Evolutionary conservation across 2,797 vertebrate species (phyloP), one percentile per base, ranked within the genome.

Genomic region (Coreius guichenoti): DNA sequence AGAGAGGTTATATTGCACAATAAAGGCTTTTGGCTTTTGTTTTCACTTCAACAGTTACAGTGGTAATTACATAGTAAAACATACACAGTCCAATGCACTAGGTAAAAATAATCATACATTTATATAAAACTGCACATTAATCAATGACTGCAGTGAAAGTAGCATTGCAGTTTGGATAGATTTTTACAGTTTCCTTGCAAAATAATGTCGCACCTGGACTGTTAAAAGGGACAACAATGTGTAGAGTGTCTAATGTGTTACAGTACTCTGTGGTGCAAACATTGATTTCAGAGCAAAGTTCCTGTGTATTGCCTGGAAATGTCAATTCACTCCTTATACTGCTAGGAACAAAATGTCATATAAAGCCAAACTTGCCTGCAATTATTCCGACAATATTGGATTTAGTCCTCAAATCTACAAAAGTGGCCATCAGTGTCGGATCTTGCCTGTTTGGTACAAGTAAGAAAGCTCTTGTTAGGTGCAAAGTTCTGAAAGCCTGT

Each of bases 231-330:
- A 51, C 61, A 31, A 67, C n/a, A 13, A 56, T 13, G 29, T 72
- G 14, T 39, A 49, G 56, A 51, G 73, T 67, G 49, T 82, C 63
- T 58, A 54, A n/a, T n/a, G n/a, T n/a, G n/a, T 73, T 83, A 58
- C 14, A 79, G 47, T 23, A 51, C 23, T 76, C 33, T 33, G 11
- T 70, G 47, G 70, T 58, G 23, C 29, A 79, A 58, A 19, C 76
- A 92, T 89, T 90, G 69, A 89, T 90, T 92, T 87, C 33, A 58
- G 77, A 79, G 43, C 83, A 83, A 31, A 43, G 29, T 86, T 86
- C 77, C 82, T 84, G 80, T 68, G 75, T 51, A 68, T 65, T 81
- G 54, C 83, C 86, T 90, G 87, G 86, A 91, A 89, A 81, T 86
- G 89, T 87, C 89, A 86, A 87, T 58, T 76, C 33, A 8, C 80